Base-by-base conservation (phyloP, 2,888 invertebrate genomes). In the Parthenolecanium corni region DNA sequence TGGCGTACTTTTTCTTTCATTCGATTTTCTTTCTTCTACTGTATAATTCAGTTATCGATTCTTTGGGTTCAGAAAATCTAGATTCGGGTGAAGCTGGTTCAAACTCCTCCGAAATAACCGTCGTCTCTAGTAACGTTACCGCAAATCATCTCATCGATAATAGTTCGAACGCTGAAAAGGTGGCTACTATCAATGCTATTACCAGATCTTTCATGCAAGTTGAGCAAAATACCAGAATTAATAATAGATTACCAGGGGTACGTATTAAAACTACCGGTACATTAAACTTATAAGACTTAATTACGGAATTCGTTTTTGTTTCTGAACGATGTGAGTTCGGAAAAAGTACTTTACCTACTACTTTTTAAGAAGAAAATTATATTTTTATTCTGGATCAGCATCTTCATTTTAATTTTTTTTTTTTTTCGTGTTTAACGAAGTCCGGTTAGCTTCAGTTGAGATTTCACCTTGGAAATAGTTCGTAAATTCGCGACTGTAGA, bases 191-290 rank as follows among this genome's bases (percentile, higher is more conserved):
- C 67, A 88, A 85, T 71, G 89, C 86, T 52, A 95, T 95, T 71
- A 88, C 90, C 71, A 86, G 89, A 73, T 88, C 87, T 70, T 77
- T 95, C 71, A 94, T 94, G 92, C 85, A 84, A 70, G 86, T 82
- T 71, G 89, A 89, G 74, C 80, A 81, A 21, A 16, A 38, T 40
- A 46, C 62, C 16, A 46, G 40, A 16, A 44, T n/a, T n/a, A n/a
- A 40, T 44, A 36, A 47, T 12, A 12, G 25, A 31, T 54, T 47
- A 21, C 36, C 21, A 40, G 36, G 42, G 11, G 63, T 63, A 38
- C 42, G 54, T 47, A 9, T 23, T n/a, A 1, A 23, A 52, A n/a
- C n/a, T n/a, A n/a, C n/a, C n/a, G n/a, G n/a, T n/a, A n/a, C n/a
- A n/a, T n/a, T n/a, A n/a, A n/a, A n/a, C n/a, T n/a, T n/a, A n/a